Percentiles rank a stretch among this genome's conserved stretches.
These are phyloP conservation scores for Coboldia fuscipes DNA, from an alignment of 1,140 invertebrate species.

Conservation along the genomic window DNA sequence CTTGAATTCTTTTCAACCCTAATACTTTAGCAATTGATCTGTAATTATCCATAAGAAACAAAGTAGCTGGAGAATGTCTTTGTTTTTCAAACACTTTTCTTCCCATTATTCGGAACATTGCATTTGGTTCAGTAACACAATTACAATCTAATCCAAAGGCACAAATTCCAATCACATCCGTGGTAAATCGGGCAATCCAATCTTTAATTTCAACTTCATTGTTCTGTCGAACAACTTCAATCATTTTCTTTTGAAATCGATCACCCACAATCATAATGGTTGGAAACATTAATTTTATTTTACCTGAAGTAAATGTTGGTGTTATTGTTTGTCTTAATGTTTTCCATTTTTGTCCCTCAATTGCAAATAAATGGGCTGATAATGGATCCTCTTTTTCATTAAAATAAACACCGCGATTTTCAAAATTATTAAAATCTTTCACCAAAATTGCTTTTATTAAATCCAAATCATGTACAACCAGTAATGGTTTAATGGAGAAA, in stretches of 20 bases:
- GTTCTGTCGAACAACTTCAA: background rate
- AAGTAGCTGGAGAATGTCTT: background rate
- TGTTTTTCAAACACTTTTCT: conserved; percentile 8
- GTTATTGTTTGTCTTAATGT: conserved; percentile 25
- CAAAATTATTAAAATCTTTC: conserved; percentile 27
- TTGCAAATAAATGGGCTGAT: conserved; percentile 16
- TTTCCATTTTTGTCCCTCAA: conserved; percentile 24
- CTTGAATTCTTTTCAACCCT: conserved; percentile 5
- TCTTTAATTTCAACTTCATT: conserved; percentile 22
- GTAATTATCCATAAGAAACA: background rate
- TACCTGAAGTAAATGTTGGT: conserved; percentile 30
- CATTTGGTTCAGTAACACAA: conserved; percentile 22
- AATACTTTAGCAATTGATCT: conserved; percentile 4
- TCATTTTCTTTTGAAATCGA: conserved; percentile 6
- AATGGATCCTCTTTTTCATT: conserved; percentile 23
- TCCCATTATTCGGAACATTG: conserved; percentile 26
- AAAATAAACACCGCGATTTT: conserved; percentile 22
- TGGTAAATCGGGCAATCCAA: conserved; percentile 25
- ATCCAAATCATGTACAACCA: conserved; percentile 22
- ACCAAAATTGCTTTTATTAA: conserved; percentile 26
- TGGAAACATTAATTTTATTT: conserved; percentile 27
- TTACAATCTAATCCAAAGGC: conserved; percentile 32
- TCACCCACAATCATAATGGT: conserved; percentile 16
- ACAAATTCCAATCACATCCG: conserved; percentile 30
- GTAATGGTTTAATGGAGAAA: conserved; percentile 22